A percentile compares a stretch with the other conserved stretches of the same genome.
Evolutionary conservation across 2,113 vertebrate species (phyloP).

Genomic region (Chaetops frenatus): DNA sequence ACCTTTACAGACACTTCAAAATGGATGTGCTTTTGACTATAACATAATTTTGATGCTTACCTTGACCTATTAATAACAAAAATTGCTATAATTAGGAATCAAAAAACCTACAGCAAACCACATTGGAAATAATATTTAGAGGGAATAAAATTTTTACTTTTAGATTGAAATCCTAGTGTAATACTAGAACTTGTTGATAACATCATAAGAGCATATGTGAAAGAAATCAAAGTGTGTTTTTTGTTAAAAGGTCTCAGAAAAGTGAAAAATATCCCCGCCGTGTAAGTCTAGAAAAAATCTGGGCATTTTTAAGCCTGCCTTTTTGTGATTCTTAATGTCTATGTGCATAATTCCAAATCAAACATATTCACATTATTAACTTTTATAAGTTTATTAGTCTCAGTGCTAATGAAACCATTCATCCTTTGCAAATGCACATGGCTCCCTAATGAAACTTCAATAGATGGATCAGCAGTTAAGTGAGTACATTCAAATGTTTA

Average conservation of each 20-base stretch:
- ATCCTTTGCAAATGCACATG: constrained; percentile 77
- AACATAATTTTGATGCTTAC: background rate
- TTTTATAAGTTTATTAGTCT: constrained; percentile 84
- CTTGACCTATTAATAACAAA: background rate
- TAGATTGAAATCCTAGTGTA: background rate
- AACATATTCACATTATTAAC: constrained; percentile 86
- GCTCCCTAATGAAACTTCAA: constrained; percentile 75
- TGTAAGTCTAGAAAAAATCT: constrained; percentile 11
- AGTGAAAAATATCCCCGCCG: background rate
- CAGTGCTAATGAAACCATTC: constrained; percentile 78
- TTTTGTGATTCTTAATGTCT: constrained; percentile 65
- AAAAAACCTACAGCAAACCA: background rate
- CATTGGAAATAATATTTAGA: background rate
- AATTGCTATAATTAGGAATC: background rate
- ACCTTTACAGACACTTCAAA: background rate
- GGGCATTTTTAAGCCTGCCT: constrained; percentile 4
- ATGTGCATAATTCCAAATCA: constrained; percentile 77
- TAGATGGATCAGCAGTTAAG: constrained; percentile 71
- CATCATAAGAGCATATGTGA: background rate
- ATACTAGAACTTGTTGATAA: background rate
- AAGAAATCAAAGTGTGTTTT: background rate
- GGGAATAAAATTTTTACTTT: background rate
- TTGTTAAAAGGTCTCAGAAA: constrained; percentile 2
- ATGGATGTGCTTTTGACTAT: background rate
- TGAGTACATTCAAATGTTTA: constrained; percentile 59